Percentiles rank a stretch among this genome's conserved stretches.
Conservation (phyloP, 2,797 vertebrate species). For the Harpagifer antarcticus region DNA sequence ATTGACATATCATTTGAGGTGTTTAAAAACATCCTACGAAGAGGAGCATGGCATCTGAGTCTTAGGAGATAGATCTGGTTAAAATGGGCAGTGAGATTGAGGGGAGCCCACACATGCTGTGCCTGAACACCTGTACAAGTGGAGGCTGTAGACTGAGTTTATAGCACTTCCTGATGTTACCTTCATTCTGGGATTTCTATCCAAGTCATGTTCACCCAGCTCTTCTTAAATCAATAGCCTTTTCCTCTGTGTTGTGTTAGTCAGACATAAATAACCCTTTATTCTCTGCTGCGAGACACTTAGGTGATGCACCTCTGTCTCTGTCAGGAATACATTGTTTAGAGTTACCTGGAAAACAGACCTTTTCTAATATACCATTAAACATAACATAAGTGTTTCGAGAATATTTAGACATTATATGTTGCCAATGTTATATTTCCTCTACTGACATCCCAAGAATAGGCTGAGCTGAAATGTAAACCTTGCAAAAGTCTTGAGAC, state of each 20-base stretch:
- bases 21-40: slow-evolving; percentile 12
- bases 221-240: slow-evolving; percentile 61
- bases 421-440: not conserved
- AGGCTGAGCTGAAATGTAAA: slow-evolving; percentile 6
- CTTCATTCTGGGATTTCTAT: slow-evolving; percentile 43
- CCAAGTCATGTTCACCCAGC: slow-evolving; percentile 50
- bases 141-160: slow-evolving; percentile 39
- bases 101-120: slow-evolving; percentile 45
- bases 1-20: slow-evolving; percentile 24
- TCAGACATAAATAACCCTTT: slow-evolving; percentile 51
- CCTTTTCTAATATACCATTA: not conserved
- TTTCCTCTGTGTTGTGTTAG: slow-evolving; percentile 57
- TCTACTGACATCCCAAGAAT: slow-evolving; percentile 7
- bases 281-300: slow-evolving; percentile 27
- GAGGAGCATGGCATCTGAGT: not conserved
- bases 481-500: not conserved
- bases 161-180: slow-evolving; percentile 31
- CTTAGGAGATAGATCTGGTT: slow-evolving; percentile 22
- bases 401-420: not conserved
- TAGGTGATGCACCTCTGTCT: slow-evolving; percentile 24
- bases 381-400: not conserved
- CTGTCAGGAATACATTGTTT: slow-evolving; percentile 17
- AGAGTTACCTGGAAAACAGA: not conserved
- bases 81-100: slow-evolving; percentile 22
- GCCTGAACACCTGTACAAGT: slow-evolving; percentile 47